phyloP scores from a whole-genome alignment of 2,797 vertebrate genomes.

The Paguma larvata region DNA sequence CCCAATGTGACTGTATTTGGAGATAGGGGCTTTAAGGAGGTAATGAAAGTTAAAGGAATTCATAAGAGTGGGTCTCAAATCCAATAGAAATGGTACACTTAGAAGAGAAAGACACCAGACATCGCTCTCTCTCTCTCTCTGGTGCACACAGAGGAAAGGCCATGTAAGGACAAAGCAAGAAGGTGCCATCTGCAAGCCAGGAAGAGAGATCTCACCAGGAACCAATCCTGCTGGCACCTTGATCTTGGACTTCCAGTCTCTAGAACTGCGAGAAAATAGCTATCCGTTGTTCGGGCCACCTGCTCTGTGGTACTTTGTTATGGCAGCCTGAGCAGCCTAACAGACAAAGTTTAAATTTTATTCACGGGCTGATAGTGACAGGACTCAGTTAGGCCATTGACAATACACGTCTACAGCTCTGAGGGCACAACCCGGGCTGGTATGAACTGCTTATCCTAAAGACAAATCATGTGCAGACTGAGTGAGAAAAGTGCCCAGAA shows the following conservation, averaged over 20 bases:
- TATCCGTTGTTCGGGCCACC: background rate
- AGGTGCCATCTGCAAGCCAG: background rate
- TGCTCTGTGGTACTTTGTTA: background rate
- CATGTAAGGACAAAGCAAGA: background rate
- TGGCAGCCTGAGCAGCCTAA: background rate
- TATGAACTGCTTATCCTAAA: background rate
- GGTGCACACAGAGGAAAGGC: background rate
- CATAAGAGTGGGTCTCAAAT: background rate
- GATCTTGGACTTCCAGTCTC: background rate
- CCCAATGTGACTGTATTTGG: background rate
- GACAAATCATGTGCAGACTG: background rate
- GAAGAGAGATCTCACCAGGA: background rate
- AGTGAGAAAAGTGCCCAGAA: background rate
- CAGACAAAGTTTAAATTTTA: slow-evolving; percentile 1
- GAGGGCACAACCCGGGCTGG: background rate
- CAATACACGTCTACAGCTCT: background rate
- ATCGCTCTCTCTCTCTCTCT: background rate
- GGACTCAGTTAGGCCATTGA: background rate
- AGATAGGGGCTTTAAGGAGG: background rate
- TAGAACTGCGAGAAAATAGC: background rate
- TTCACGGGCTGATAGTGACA: background rate
- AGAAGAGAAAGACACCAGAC: background rate
- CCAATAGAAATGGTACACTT: background rate
- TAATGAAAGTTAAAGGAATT: slow-evolving; percentile 43
- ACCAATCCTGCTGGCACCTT: background rate